phyloP scores from a whole-genome alignment of 1,140 invertebrate genomes.

The Apis laboriosa region DNA sequence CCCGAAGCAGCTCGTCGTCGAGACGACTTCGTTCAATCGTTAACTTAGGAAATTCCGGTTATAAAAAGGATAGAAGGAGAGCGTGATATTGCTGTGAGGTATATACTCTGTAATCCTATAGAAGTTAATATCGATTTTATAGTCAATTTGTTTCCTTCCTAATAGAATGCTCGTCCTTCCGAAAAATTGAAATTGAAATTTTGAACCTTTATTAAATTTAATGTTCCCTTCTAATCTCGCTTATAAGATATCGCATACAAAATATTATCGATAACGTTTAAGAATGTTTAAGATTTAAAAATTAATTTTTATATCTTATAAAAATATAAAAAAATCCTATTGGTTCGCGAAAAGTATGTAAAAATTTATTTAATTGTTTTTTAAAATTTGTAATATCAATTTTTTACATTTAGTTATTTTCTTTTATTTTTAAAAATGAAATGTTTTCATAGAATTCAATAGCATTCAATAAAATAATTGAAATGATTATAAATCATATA shows the following conservation, averaged over 20 bases:
- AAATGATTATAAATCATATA: too few relatives aligned
- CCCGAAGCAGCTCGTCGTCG: conserved; percentile 5
- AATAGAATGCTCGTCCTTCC: conserved; percentile 9
- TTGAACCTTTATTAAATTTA: background rate
- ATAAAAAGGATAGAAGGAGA: conserved; percentile 1
- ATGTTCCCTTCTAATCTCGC: background rate
- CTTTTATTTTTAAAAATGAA: too few relatives aligned
- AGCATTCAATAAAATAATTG: too few relatives aligned
- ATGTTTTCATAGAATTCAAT: too few relatives aligned
- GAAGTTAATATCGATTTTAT: conserved; percentile 30
- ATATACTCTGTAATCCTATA: conserved; percentile 18
- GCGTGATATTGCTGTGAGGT: background rate
- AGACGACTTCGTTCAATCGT: background rate
- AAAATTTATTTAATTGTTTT: too few relatives aligned
- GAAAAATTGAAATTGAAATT: conserved; percentile 30
- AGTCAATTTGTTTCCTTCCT: conserved; percentile 8
- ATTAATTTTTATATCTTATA: too few relatives aligned
- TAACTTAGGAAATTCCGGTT: conserved; percentile 31
- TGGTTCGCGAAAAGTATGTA: too few relatives aligned
- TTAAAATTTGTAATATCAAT: background rate
- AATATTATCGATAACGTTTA: too few relatives aligned
- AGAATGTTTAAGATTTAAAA: too few relatives aligned
- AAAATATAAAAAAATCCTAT: too few relatives aligned
- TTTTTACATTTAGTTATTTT: background rate
- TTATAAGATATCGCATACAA: too few relatives aligned